phyloP scores from a whole-genome alignment of 2,797 vertebrate species.

The Gymnocypris eckloni region DNA sequence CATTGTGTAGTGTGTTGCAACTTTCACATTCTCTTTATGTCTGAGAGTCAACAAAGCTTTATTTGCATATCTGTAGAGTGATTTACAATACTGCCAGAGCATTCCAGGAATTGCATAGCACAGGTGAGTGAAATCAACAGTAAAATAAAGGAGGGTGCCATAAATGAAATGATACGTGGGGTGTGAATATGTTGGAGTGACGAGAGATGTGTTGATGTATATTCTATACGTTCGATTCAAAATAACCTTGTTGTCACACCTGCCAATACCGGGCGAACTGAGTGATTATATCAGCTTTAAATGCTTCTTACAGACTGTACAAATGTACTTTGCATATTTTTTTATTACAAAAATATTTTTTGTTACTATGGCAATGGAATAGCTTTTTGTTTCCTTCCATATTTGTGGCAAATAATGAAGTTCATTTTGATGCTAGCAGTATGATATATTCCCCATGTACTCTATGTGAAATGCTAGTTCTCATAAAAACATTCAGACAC shows the following conservation, averaged over 20 bases:
- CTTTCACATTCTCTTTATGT: background rate
- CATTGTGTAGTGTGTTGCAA: background rate
- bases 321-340: background rate
- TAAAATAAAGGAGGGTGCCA: background rate
- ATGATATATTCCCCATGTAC: background rate
- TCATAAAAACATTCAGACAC: background rate
- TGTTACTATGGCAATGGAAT: too few species aligned
- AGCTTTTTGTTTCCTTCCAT: background rate
- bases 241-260: conserved; percentile 14
- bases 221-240: background rate
- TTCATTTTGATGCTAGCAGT: background rate
- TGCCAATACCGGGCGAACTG: background rate
- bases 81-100: background rate
- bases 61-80: conserved; percentile 18
- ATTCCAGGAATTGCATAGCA: background rate
- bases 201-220: background rate
- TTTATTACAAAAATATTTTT: background rate
- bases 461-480: background rate
- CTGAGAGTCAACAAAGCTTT: background rate
- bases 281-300: background rate
- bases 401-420: background rate
- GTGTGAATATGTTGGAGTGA: background rate
- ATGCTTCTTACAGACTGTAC: background rate
- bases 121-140: conserved; percentile 31
- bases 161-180: background rate